Conservation (phyloP, 2,888 invertebrate genomes). For the Drepanosiphum platanoidis region DNA sequence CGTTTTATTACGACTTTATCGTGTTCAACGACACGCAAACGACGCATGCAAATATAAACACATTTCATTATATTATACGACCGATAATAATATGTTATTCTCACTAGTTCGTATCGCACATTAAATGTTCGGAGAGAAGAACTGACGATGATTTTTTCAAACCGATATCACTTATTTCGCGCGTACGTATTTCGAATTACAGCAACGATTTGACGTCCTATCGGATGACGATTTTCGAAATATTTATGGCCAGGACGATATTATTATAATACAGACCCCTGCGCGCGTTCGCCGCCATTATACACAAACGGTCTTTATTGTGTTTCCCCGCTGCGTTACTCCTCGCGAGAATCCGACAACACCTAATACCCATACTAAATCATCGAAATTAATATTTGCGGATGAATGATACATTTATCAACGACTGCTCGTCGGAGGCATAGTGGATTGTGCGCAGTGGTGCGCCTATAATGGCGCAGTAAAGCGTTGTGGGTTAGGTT, state of each 20-base stretch:
- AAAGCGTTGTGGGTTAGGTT: no score
- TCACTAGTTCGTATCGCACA: no score
- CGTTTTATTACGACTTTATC: background rate
- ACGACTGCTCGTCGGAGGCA: no score
- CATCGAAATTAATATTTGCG: conserved; percentile 35
- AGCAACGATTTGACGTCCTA: background rate
- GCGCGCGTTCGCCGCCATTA: conserved; percentile 34
- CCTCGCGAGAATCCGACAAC: conserved; percentile 25
- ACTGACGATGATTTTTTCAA: no score
- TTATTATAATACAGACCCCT: conserved; percentile 19
- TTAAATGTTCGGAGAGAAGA: no score
- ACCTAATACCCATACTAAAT: conserved; percentile 21
- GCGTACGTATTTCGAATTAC: background rate
- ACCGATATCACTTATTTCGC: no score
- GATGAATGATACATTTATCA: conserved; percentile 38
- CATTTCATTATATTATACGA: background rate
- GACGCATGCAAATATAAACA: background rate
- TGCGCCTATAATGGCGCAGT: no score
- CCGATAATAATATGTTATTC: no score
- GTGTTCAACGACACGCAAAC: background rate
- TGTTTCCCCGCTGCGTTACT: conserved; percentile 32
- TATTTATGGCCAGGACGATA: background rate
- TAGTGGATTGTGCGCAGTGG: no score
- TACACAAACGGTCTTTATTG: conserved; percentile 33
- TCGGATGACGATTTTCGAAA: conserved; percentile 33